Conservation (phyloP, 2,113 vertebrate genomes). For the Xerus inauris region DNA sequence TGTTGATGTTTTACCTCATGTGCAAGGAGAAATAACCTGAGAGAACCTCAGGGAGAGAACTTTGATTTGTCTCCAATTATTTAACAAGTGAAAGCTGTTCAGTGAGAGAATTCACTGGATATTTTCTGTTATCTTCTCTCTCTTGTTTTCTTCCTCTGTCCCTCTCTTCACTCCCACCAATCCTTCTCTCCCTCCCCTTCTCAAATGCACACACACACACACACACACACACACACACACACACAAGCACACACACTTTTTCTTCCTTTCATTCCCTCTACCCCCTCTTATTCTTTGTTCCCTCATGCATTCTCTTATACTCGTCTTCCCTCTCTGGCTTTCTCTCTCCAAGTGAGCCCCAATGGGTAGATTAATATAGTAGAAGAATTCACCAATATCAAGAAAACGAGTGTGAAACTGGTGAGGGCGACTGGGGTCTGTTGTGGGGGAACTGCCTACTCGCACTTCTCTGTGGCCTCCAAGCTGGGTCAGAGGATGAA, state of each 20-base stretch:
- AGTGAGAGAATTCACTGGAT: background rate
- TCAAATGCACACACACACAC: too few relatives aligned
- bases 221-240: background rate
- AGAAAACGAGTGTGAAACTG: background rate
- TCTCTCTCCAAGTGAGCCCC: background rate
- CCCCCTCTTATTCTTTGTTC: background rate
- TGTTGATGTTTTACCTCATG: background rate
- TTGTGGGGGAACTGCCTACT: background rate
- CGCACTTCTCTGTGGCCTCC: background rate
- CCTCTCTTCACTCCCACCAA: rapidly evolving
- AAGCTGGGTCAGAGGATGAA: background rate
- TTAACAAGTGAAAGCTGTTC: background rate
- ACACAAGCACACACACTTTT: background rate
- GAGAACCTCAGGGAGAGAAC: background rate
- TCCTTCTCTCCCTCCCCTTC: background rate
- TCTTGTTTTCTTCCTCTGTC: background rate
- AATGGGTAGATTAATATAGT: background rate
- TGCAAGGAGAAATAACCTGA: conserved; percentile 6
- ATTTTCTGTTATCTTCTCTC: background rate
- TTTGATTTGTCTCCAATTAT: background rate
- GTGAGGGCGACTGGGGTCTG: background rate
- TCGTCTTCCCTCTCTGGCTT: background rate
- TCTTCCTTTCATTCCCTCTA: background rate
- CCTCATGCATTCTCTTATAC: background rate
- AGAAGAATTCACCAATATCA: background rate